Percentiles rank a stretch among this genome's conserved stretches.
phyloP scores from a whole-genome alignment of 1,140 invertebrate species.

The Hycleus phaleratus region DNA sequence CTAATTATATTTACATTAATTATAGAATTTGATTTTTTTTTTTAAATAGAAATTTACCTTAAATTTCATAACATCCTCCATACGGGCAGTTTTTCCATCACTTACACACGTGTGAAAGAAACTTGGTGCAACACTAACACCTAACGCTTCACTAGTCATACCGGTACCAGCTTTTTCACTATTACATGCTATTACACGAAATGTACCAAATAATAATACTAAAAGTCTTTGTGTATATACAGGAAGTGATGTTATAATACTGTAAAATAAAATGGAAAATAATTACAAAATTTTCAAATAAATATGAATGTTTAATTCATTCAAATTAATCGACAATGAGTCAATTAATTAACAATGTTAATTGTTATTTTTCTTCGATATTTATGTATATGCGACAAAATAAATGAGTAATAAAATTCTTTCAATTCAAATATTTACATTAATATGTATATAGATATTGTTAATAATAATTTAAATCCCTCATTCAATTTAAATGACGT shows the following conservation, averaged over 20 bases:
- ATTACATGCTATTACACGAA: conserved; percentile 90
- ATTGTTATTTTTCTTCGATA: too few relatives aligned
- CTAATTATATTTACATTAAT: background rate
- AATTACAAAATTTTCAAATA: background rate
- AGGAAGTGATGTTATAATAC: conserved; percentile 82
- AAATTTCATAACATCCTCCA: conserved; percentile 90
- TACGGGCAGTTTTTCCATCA: conserved; percentile 85
- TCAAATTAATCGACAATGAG: too few relatives aligned
- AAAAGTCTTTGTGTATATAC: conserved; percentile 86
- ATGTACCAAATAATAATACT: conserved; percentile 94
- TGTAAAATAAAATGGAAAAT: conserved; percentile 43
- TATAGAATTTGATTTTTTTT: background rate
- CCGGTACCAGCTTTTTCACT: conserved; percentile 80
- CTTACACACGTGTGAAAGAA: conserved; percentile 95
- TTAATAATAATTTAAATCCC: too few relatives aligned
- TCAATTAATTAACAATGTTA: too few relatives aligned
- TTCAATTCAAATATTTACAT: too few relatives aligned
- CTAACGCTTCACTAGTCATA: conserved; percentile 95
- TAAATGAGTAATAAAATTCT: too few relatives aligned
- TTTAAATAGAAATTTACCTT: conserved; percentile 55
- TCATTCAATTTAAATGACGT: too few relatives aligned
- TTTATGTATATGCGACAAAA: too few relatives aligned
- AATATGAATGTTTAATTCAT: too few relatives aligned
- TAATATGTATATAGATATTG: too few relatives aligned
- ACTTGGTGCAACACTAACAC: conserved; percentile 92